Base-by-base conservation (phyloP, 1,140 invertebrate species). In the Bombus sibiricus region DNA sequence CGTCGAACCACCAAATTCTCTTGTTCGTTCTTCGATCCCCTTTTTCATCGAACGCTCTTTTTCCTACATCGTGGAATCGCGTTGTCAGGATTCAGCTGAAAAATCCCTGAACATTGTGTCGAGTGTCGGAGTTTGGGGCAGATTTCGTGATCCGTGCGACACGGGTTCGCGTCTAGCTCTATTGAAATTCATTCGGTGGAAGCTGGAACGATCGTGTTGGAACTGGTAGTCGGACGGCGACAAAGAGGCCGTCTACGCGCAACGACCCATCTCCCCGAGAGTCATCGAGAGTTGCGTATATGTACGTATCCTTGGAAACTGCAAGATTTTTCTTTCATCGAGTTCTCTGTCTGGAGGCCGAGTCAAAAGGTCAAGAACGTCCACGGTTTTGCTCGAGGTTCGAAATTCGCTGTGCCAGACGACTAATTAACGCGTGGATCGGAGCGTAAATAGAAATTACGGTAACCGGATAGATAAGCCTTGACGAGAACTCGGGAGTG, bases 391-490 rank as follows among this genome's bases (percentile, higher is more conserved):
- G 77, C 69, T 43, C 1, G 25, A 39, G n/a, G 53, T 59, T 43
- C 13, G 64, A 64, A 53, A 18, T 53, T 53, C 39, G 22, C 6
- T 37, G 32, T 53, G 18, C 41, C 41, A 28, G 12, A 3, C 25
- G 47, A 62, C 83, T 88, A 89, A 91, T 88, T 83, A 90, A 91
- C 89, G 86, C 86, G 85, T 25, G 69, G n/a, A 57, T 32, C 53
- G 47, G 12, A 57, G n/a, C 72, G 77, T 53, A 64, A 81, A 81
- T 86, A 84, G 83, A 84, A 89, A 86, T 85, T 85, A 64, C 75
- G 80, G 76, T 64, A 81, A 86, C 78, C 81, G 85, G 72, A 87
- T 86, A 79, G 79, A 88, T 68, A 77, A 71, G 41, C 4, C 43
- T 77, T 64, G 77, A 88, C 84, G 80, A 83, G 73, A 85, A 82